phyloP scores from a whole-genome alignment of 2,888 invertebrate genomes.

The Drosophila neonasuta region DNA sequence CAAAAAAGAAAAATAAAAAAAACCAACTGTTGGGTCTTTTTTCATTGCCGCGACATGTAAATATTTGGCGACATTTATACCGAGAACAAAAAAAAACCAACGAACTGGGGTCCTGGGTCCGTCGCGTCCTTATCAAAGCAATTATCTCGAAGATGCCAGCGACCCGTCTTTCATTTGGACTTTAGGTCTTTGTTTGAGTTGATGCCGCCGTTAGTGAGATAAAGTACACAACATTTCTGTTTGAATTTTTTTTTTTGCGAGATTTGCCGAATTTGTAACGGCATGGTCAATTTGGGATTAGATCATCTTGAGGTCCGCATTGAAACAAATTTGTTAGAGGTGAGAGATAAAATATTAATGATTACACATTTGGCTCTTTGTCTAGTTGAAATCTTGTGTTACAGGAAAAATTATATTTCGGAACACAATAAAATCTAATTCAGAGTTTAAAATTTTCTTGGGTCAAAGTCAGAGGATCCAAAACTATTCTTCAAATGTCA shows the following conservation, averaged over 20 bases:
- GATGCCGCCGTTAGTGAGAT: slow-evolving; percentile 67
- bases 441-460: too few relatives aligned
- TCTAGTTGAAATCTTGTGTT: neutral
- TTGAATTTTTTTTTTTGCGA: slow-evolving; percentile 49
- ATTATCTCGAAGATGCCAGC: slow-evolving; percentile 72
- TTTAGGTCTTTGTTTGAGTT: slow-evolving; percentile 63
- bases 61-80: slow-evolving; percentile 75
- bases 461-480: too few relatives aligned
- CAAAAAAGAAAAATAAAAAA: slow-evolving; percentile 14
- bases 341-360: neutral
- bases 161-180: slow-evolving; percentile 29
- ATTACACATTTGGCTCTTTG: neutral
- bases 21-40: slow-evolving; percentile 33
- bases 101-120: slow-evolving; percentile 15
- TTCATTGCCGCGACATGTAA: slow-evolving; percentile 73
- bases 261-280: slow-evolving; percentile 58
- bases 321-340: neutral
- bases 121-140: slow-evolving; percentile 70
- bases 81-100: slow-evolving; percentile 32
- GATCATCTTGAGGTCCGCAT: neutral
- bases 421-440: too few relatives aligned
- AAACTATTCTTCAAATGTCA: too few relatives aligned
- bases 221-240: slow-evolving; percentile 72
- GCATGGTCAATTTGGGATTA: slow-evolving; percentile 66
- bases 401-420: too few relatives aligned